Evolutionary conservation across 2,888 invertebrate genomes (phyloP), one percentile per base, ranked within the genome.

Genomic region (Volucella zonaria): DNA sequence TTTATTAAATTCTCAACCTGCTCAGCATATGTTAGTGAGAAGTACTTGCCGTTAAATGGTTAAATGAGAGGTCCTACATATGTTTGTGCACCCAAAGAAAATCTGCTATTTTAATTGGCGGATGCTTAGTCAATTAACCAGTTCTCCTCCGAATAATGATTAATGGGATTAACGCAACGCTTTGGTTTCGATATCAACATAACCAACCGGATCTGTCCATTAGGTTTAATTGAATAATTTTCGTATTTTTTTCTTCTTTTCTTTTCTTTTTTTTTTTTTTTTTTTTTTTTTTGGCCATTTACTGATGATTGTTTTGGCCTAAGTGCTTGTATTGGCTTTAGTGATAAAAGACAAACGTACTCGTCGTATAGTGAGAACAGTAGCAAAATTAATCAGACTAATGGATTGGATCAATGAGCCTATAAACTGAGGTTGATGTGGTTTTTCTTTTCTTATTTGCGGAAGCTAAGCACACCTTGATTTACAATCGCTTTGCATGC

Each of bases 111-210:
- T 71, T 81, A 85, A 85, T 85, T 85, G 85, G 81, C 85, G 85
- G 85, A 85, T 85, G 81, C 85, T 81, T 73, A 81, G 73, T 85
- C 85, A 81, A 83, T 85, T 85, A 85, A 81, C 85, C 85, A 85
- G 85, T 81, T 85, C 80, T 76, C 85, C 85, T 81, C 81, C 70
- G 81, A 85, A 73, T 75, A 77, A 71, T 85, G 85, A 83, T 83
- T 80, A 83, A 83, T 83, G 83, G 61, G 54, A 74, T 77, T 83
- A 71, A 80, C 42, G 62, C 73, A 82, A 61, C 18, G 47, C 42
- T 59, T 45, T 70, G 74, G 75, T 80, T 75, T 70, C 52, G 80
- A 80, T 75, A 83, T 79, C 68, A 79, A 75, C 64, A 73, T 58
- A 81, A 62, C 73, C 68, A 81, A 64, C 85, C 85, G 85, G 85